Base-by-base conservation (phyloP, 2,888 invertebrate species). In the Ophion costatus region DNA sequence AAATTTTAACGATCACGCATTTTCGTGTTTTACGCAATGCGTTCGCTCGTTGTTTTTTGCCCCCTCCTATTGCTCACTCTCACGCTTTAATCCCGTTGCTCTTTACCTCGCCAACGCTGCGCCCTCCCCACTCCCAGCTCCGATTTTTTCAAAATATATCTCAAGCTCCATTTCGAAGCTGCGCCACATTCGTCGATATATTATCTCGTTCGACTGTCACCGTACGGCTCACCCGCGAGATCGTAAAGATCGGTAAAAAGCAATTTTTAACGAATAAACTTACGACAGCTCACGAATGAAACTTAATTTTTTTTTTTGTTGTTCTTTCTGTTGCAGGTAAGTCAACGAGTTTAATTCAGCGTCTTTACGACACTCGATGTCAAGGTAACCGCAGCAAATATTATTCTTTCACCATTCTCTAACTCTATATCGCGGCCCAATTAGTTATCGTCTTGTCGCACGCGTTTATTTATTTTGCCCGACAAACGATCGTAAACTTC, bases 331-430 rank as follows among this genome's bases (percentile, higher is more conserved):
- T 81, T 80, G 20, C 71, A 82, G 82, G 85, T 85, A 80, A 85
- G 85, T 85, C 79, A 61, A 71, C 71, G 71, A 79, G 51, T 76
- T 82, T 79, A 76, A 79, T 74, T 69, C 63, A 84, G 22, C 82
- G 45, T 56, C 71, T 70, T 85, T 75, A 76, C 79, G 71, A 66
- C 51, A 29, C 67, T 59, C 79, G 79, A 11, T 80, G 76, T 73
- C 79, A 76, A 85, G 84, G 84, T 85, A 82, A 85, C 78, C 66
- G 9, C 71, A 5, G 57, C 59, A 59, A 22, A 59, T 20, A 7
- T n/a, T 64, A 74, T 59, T 38, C 45, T 59, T 33, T 76, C n/a
- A 59, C 24, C 75, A 9, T 63, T 51, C 64, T 29, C 29, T 66
- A 20, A 10, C 64, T n/a, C 51, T 38, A 14, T 24, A 3, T 14